Base-by-base conservation (phyloP, 2,888 invertebrate genomes). In the Cheilosia scutellata region DNA sequence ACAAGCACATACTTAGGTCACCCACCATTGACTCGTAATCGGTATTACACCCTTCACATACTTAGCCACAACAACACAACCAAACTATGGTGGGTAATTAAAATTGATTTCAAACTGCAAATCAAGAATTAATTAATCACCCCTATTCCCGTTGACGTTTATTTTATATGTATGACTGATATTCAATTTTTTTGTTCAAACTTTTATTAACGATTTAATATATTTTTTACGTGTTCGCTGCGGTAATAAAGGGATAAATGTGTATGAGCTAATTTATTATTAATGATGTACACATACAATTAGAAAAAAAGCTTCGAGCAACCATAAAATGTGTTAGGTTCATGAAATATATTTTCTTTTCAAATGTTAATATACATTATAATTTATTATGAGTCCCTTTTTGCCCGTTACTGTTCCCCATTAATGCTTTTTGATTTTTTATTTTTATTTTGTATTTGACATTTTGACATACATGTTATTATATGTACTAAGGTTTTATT, bases 301-400 rank as follows among this genome's bases (percentile, higher is more conserved):
- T 16, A 65, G n/a, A 4, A 6, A 53, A 27, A 58, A n/a, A 37
- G 33, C 33, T 44, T 13, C 37, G 13, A 53, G 44, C 53, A 25
- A 60, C 25, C 47, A 58, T 29, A 55, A 60, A 31, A 29, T 25
- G 13, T 57, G 58, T 71, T 82, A 77, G 58, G 77, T 77, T 77
- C 71, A 72, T 77, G 77, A 82, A 82, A 71, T 82, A 71, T 77
- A 76, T 82, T 71, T 76, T 76, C 68, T 76, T 65, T 77, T 70
- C 9, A 77, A 60, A 71, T 71, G 55, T 71, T 71, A 57, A 71
- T 53, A 77, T 82, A 77, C 77, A 82, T 71, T 82, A 63, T 65
- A 78, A 49, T 71, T 76, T 77, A 42, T 71, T 71, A 77, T 71
- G 82, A 77, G 65, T 72, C 82, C 71, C 77, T 55, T 62, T 82